Percentiles rank a stretch among this genome's conserved stretches.
phyloP scores from a whole-genome alignment of 2,888 invertebrate genomes.

The Drosophila mimetica region DNA sequence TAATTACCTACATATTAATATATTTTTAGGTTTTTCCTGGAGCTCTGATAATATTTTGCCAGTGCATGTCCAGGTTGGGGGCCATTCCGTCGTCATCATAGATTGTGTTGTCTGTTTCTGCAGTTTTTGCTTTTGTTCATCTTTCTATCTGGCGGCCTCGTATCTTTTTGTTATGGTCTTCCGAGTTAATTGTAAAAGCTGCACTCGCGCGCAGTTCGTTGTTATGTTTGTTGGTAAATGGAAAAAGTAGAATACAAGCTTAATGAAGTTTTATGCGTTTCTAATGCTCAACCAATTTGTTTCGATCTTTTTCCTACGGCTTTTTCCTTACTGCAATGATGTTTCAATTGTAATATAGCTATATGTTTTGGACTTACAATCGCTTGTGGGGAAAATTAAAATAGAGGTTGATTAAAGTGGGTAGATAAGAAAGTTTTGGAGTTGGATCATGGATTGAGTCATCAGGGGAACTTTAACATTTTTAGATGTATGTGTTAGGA shows the following conservation, averaged over 20 bases:
- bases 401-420: conserved; percentile 6
- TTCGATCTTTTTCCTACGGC: conserved; percentile 14
- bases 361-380: conserved; percentile 9
- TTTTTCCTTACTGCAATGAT: conserved; percentile 44
- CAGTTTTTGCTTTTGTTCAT: conserved; percentile 23
- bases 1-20: too few relatives aligned
- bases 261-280: conserved; percentile 77
- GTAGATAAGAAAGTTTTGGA: conserved; percentile 10
- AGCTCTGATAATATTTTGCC: not conserved
- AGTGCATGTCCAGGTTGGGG: conserved; percentile 33
- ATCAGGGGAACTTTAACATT: not conserved
- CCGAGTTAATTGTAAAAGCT: conserved; percentile 65
- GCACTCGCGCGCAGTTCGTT: conserved; percentile 34
- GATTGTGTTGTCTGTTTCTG: conserved; percentile 25
- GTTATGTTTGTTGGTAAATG: conserved; percentile 15
- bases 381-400: conserved; percentile 3
- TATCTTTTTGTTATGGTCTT: conserved; percentile 49
- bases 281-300: conserved; percentile 70
- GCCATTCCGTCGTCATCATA: conserved; percentile 44
- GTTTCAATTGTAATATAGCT: conserved; percentile 61
- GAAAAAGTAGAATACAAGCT: conserved; percentile 47
- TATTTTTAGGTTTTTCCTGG: too few relatives aligned
- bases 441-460: not conserved
- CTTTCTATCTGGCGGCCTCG: conserved; percentile 48
- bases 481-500: too few relatives aligned